phyloP scores from a whole-genome alignment of 1,140 invertebrate genomes.

The Aphis craccivora region DNA sequence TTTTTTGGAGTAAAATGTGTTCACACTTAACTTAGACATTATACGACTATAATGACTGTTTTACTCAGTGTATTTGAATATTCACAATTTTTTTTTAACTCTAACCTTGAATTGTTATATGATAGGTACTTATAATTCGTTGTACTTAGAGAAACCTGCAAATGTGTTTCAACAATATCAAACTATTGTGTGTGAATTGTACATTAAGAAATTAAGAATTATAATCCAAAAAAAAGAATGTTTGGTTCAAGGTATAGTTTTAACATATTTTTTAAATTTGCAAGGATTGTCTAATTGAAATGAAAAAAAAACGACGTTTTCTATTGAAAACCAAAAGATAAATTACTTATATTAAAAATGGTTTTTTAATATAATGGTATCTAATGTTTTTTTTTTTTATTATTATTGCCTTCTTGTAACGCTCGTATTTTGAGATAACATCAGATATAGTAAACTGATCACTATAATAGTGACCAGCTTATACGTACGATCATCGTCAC shows the following conservation, averaged over 20 bases:
- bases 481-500: too few species aligned
- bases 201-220: background rate
- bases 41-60: background rate
- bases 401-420: background rate
- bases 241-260: background rate
- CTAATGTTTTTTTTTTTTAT: background rate
- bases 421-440: too few species aligned
- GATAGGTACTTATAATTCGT: background rate
- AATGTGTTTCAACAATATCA: background rate
- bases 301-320: background rate
- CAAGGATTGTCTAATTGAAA: background rate
- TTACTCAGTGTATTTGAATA: background rate
- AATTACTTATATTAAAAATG: background rate
- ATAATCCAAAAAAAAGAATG: background rate
- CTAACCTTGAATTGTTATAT: background rate
- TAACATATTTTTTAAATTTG: background rate
- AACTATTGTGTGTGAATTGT: background rate
- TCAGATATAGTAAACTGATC: too few species aligned
- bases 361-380: too few species aligned
- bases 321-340: background rate
- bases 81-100: background rate
- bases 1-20: background rate
- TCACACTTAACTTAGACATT: background rate
- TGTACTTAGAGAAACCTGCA: background rate
- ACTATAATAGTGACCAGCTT: too few species aligned